These are phyloP conservation scores for Rhizomys pruinosus DNA, from an alignment of 2,113 vertebrate species.

Conservation along the genomic window DNA sequence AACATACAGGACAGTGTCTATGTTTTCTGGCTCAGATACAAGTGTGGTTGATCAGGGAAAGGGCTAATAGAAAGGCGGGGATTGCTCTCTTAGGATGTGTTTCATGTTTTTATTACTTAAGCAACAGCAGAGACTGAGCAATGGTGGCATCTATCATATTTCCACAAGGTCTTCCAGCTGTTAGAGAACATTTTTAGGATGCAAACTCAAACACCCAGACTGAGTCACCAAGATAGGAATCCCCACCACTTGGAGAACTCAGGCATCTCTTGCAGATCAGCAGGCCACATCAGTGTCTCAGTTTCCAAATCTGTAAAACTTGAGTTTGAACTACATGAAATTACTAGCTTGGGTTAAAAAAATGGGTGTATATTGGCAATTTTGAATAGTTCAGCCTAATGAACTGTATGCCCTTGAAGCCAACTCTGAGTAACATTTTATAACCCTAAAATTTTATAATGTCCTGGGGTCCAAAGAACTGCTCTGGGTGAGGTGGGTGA, in stretches of 20 bases:
- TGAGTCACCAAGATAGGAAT: accelerated
- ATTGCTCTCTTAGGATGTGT: neutral
- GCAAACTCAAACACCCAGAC: neutral
- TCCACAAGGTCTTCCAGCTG: accelerated
- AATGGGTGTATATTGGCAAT: neutral
- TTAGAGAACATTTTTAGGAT: neutral
- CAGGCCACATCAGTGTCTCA: neutral
- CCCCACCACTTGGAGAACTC: neutral
- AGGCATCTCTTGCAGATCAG: neutral
- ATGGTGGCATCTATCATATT: neutral
- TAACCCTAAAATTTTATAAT: neutral
- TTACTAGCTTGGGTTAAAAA: neutral
- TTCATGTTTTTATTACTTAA: neutral
- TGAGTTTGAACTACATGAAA: neutral
- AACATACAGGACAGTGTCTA: neutral
- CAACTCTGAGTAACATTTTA: neutral
- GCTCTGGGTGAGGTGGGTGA: neutral
- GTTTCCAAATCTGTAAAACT: neutral
- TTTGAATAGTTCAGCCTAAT: neutral
- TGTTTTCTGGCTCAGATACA: neutral
- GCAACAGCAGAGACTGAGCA: neutral
- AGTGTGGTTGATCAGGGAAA: no score
- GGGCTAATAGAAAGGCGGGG: neutral
- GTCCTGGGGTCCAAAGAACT: neutral
- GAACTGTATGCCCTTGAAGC: neutral